These are phyloP conservation scores for Parnassius apollo DNA, from an alignment of 2,888 invertebrate species.

Conservation along the genomic window DNA sequence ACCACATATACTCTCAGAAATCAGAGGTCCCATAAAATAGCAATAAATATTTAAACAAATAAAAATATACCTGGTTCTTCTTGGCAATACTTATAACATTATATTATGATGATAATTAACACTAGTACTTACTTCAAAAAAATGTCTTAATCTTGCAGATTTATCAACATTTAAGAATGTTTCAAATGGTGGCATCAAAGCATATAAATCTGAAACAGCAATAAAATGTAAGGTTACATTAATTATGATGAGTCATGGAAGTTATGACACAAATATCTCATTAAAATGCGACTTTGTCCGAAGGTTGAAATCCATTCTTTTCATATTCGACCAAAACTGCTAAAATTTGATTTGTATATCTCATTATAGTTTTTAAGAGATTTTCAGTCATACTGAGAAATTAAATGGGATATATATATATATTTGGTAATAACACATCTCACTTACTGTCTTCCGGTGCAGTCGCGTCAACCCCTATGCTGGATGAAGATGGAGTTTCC, in stretches of 20 bases:
- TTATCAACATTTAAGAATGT: slow-evolving; percentile 91
- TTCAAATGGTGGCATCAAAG: slow-evolving; percentile 93
- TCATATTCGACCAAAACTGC: neutral
- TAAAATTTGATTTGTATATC: slow-evolving; percentile 1
- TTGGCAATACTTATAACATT: too few species aligned
- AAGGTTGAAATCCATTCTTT: slow-evolving; percentile 3
- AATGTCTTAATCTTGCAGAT: slow-evolving; percentile 87
- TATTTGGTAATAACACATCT: neutral
- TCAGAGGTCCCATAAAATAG: too few species aligned
- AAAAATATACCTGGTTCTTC: too few species aligned
- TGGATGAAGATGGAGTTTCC: slow-evolving; percentile 72
- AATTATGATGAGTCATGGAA: too few species aligned
- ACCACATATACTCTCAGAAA: too few species aligned
- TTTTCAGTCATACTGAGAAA: too few species aligned
- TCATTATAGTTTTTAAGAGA: too few species aligned
- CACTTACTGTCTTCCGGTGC: slow-evolving; percentile 80
- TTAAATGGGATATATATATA: too few species aligned
- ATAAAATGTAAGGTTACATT: neutral
- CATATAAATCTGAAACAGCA: slow-evolving; percentile 84
- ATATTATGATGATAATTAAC: slow-evolving; percentile 7
- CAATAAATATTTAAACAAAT: too few species aligned
- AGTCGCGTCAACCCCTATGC: slow-evolving; percentile 73
- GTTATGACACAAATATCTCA: neutral
- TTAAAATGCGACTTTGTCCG: neutral
- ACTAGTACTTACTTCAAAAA: slow-evolving; percentile 86